Evolutionary conservation across 2,888 invertebrate species (phyloP), one percentile per base, ranked within the genome.

Genomic region (Aphodius sticticus): DNA sequence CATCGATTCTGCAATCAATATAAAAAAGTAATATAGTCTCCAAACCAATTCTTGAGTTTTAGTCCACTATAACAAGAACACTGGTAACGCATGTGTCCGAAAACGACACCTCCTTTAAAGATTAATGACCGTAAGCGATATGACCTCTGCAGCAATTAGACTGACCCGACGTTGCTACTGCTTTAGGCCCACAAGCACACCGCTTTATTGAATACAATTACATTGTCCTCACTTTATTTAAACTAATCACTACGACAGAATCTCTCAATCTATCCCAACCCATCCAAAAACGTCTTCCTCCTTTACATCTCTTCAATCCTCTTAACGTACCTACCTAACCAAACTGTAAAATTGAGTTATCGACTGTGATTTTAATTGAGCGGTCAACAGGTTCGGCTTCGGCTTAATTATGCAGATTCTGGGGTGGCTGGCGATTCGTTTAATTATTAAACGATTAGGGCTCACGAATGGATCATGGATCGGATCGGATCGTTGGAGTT

Each of bases 111-210:
- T 53, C 53, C 7, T 88, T 88, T 88, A 88, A 88, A 88, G 88
- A 88, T 88, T 88, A 88, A 88, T 87, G 87, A 88, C 87, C 87
- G 87, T 88, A 89, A 89, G 88, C 88, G 89, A 89, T 89, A 89
- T 89, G 89, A 89, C 89, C 89, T 89, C 88, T 88, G 88, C 86
- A 87, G 86, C 88, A 89, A 89, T 89, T 89, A 89, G 87, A 86
- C 87, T 89, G 89, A 89, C 89, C 89, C 85, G 89, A 86, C 87
- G 87, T 53, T 53, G 4, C 7, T 5, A 53, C 9, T 53, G 53
- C 53, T 53, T 1, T 53, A 53, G 53, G 53, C 53, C 53, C 53
- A 53, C 7, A 6, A 38, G 85, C 86, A 86, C 86, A 86, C 86
- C 86, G 86, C 87, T 86, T 81, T 87, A 88, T 88, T 88, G 87